Conservation (phyloP, 1,140 invertebrate species). For the Caenorhabditis latens region DNA sequence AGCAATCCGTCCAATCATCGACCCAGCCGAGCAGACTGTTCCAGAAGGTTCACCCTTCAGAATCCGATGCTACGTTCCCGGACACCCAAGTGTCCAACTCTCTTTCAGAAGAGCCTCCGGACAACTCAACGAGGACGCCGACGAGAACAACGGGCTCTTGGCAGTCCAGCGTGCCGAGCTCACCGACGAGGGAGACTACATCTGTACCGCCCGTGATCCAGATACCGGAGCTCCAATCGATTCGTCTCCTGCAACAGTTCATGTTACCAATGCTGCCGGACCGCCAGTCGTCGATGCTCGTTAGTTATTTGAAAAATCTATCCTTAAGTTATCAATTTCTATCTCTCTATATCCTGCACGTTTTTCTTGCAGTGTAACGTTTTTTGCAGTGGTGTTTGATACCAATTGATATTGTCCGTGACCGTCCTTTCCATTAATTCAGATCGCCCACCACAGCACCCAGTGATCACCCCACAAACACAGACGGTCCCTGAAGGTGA, state of each 20-base stretch:
- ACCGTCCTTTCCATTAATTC: conserved; percentile 51
- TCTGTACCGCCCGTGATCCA: conserved; percentile 71
- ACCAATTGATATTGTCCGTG: not conserved
- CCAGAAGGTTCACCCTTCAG: conserved; percentile 68
- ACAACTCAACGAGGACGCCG: conserved; percentile 35
- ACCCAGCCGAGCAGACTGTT: conserved; percentile 74
- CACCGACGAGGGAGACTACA: conserved; percentile 70
- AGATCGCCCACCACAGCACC: conserved; percentile 66
- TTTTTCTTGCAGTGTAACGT: too few relatives aligned
- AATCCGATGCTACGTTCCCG: conserved; percentile 76
- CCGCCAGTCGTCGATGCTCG: conserved; percentile 35
- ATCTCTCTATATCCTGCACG: conserved; percentile 8
- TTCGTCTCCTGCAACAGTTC: conserved; percentile 68
- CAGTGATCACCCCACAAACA: conserved; percentile 74
- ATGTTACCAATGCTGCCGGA: conserved; percentile 55
- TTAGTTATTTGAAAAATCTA: conserved; percentile 5
- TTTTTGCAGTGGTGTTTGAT: conserved; percentile 14
- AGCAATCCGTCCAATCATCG: conserved; percentile 70
- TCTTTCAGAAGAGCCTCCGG: conserved; percentile 65
- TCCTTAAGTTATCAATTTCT: conserved; percentile 52
- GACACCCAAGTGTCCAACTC: conserved; percentile 63
- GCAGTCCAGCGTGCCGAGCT: conserved; percentile 57
- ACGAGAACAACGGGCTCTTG: conserved; percentile 47
- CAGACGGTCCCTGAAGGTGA: conserved; percentile 74
- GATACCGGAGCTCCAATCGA: conserved; percentile 65